Base-by-base conservation (phyloP, 2,797 vertebrate species). In the Carduelis carduelis region DNA sequence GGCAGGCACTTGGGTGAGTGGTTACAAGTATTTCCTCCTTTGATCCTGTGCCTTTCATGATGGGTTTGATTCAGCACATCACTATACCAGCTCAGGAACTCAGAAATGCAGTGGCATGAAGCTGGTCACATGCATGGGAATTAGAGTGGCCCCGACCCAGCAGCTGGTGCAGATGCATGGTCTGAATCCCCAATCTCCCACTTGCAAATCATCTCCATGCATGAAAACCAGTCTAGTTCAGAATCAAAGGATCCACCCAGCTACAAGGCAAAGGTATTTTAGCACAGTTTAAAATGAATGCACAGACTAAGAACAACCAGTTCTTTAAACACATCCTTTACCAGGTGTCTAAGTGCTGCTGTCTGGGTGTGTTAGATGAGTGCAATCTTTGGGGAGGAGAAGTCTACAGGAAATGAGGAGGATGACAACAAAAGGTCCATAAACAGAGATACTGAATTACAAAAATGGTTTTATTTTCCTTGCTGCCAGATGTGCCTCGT, bases 381-480 rank as follows among this genome's bases (percentile, higher is more conserved):
- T 55, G n/a, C 20, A 50, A 21, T 43, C 13, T 92, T 59, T 5
- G 1, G 24, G 27, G 43, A 86, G 30, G 46, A 94, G 69, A 89
- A 55, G 24, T 47, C 52, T 71, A 64, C 0, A 0, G 34, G 34
- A 93, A 83, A 85, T 79, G 14, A 89, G 32, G 75, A 44, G 15
- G 35, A 69, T 74, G 43, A 72, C 81, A 90, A 76, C 50, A 59
- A 69, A 81, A 74, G 15, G 47, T 20, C 50, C 60, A 82, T 94
- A 88, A 90, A 83, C 68, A 81, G 70, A 88, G 35, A 71, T 81
- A 81, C 2, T 66, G 55, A 76, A 57, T 82, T 64, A 65, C 37
- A 53, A 41, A 86, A 91, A 78, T 43, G 13, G 32, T 26, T 88
- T 92, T 92, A 70, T 66, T 95, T 94, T 96, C 37, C 68, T 77